phyloP scores from a whole-genome alignment of 2,888 invertebrate genomes.

The Rhorus exstirpatorius region DNA sequence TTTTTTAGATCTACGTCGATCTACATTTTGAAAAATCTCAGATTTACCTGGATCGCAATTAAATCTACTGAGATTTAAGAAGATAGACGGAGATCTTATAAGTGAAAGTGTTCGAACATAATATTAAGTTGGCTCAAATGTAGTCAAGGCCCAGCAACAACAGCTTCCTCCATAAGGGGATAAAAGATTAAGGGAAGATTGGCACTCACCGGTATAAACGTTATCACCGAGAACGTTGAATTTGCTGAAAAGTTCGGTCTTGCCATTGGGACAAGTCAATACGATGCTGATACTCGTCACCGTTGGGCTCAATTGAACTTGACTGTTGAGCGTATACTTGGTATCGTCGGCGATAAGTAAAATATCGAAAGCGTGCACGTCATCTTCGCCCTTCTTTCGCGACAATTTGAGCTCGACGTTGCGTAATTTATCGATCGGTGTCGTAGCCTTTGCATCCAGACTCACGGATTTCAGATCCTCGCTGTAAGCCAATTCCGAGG shows the following conservation, averaged over 20 bases:
- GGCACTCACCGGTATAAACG: constrained; percentile 87
- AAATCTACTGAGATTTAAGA: no score
- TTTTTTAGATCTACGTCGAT: no score
- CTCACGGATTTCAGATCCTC: constrained; percentile 74
- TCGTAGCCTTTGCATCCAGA: constrained; percentile 78
- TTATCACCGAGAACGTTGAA: constrained; percentile 87
- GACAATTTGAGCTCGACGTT: constrained; percentile 80
- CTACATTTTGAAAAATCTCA: no score
- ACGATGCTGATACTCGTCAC: constrained; percentile 86
- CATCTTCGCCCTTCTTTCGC: constrained; percentile 79
- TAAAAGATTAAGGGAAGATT: neutral
- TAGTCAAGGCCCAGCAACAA: no score
- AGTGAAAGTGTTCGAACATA: no score
- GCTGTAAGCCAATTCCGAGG: constrained; percentile 71
- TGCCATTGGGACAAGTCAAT: constrained; percentile 87
- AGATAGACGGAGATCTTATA: no score
- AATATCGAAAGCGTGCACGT: constrained; percentile 83
- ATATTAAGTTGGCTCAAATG: no score
- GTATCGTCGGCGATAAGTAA: constrained; percentile 88
- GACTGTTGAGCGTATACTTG: constrained; percentile 87
- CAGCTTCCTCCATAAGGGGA: no score
- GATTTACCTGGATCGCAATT: no score
- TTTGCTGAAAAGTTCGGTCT: constrained; percentile 85
- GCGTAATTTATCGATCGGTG: constrained; percentile 78
- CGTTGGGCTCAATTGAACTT: constrained; percentile 87